Evolutionary conservation across 1,140 invertebrate species (phyloP), one percentile per base, ranked within the genome.

Genomic region (Nasonia giraulti): DNA sequence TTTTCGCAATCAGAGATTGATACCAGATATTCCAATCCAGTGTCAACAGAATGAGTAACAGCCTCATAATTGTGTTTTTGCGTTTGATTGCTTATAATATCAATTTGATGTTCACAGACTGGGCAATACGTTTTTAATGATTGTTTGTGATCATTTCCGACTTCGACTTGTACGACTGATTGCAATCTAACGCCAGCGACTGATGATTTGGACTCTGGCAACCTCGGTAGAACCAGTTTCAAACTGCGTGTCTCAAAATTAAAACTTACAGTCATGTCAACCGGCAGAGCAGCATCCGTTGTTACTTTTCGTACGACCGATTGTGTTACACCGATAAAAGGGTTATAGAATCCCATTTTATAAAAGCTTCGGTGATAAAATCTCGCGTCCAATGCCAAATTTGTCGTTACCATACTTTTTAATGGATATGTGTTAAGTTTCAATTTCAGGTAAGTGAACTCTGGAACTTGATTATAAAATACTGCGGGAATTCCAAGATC

Each of bases 401-500:
- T 79, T 17, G 85, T 37, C 11, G 75, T 86, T 10, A 86, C 2
- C 11, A 27, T 77, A 2, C 82, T 71, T 40, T 87, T 66, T 1
- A 47, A 62, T 11, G 14, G 12, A 50, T 71, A 73, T 55, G 69
- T n/a, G 31, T 80, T n/a, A 1, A 74, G 76, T 23, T 89, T 89
- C 0, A 89, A 74, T 31, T 86, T 87, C 3, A 90, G 5, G 66
- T 90, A 89, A 2, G 87, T 80, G 0, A 88, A 20, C 4, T 68
- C 73, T 1, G 92, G 92, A 17, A 91, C 85, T 71, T 87, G 85
- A 10, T 89, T 90, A 27, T 89, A 86, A 66, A 93, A 85, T 3
- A 91, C 17, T 23, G 89, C 89, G 10, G 91, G 91, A 33, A 94
- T 81, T 82, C 93, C 93, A n/a, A 93, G 89, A 47, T 93, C 92